A percentile compares a stretch with the other conserved stretches of the same genome.
phyloP scores from a whole-genome alignment of 2,113 vertebrate species.

The Oenanthe oenanthe region DNA sequence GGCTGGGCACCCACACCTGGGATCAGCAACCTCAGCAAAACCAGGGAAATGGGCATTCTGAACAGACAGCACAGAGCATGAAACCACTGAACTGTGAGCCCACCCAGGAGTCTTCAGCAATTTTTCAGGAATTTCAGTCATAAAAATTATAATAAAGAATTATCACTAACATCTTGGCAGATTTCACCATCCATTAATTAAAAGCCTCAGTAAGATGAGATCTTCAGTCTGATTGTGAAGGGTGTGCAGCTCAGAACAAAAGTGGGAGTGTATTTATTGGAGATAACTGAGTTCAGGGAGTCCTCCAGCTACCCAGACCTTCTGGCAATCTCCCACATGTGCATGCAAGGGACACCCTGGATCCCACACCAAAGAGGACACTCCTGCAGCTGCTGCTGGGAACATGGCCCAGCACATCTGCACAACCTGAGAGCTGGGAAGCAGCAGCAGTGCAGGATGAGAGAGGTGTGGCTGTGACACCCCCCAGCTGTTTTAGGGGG shows the following conservation, averaged over 20 bases:
- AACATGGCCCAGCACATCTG: background rate
- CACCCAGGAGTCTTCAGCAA: background rate
- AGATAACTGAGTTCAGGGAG: background rate
- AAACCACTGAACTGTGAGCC: background rate
- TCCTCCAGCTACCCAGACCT: background rate
- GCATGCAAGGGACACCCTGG: background rate
- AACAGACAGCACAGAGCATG: background rate
- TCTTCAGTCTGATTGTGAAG: background rate
- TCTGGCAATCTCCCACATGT: background rate
- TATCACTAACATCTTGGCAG: background rate
- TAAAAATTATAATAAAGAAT: background rate
- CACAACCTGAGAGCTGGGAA: background rate
- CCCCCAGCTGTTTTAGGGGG: background rate
- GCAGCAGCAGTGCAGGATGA: background rate
- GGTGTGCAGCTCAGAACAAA: background rate
- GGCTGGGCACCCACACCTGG: background rate
- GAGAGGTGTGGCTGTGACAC: background rate
- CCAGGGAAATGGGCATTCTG: background rate
- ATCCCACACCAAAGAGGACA: too few relatives aligned
- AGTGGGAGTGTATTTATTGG: background rate
- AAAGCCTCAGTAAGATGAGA: background rate
- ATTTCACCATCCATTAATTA: background rate
- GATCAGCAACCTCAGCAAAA: background rate
- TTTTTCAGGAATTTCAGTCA: background rate
- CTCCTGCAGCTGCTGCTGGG: background rate